Percentiles rank a stretch among this genome's conserved stretches.
These are phyloP conservation scores for Heliconius ethilla DNA, from an alignment of 2,888 invertebrate genomes.

Conservation along the genomic window DNA sequence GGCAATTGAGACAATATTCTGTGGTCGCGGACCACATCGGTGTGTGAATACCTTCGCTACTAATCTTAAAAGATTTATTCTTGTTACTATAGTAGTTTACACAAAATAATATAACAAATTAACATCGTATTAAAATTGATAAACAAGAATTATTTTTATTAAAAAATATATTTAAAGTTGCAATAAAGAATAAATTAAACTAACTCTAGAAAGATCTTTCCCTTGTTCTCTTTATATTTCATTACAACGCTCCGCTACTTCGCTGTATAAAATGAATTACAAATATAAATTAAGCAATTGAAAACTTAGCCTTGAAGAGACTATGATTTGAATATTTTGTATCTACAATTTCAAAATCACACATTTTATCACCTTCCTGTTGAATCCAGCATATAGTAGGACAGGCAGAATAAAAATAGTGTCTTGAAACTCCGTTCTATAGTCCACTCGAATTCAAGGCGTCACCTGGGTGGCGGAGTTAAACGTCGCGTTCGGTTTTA, in stretches of 20 bases:
- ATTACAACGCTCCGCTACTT: slow-evolving; percentile 23
- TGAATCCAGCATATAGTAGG: background rate
- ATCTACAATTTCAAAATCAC: background rate
- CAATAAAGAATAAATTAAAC: slow-evolving; percentile 20
- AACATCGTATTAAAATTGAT: background rate
- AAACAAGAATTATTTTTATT: slow-evolving; percentile 7
- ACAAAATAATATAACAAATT: background rate
- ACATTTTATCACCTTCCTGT: background rate
- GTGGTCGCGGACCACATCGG: too few relatives aligned
- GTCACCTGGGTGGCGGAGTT: background rate
- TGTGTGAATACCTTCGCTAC: too few relatives aligned
- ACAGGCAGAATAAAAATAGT: background rate
- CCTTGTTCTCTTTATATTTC: slow-evolving; percentile 19
- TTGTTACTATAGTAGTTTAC: too few relatives aligned
- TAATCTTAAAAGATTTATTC: too few relatives aligned
- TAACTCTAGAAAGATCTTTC: background rate
- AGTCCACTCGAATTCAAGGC: background rate
- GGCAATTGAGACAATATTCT: too few relatives aligned
- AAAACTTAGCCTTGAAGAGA: slow-evolving; percentile 10
- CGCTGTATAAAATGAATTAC: slow-evolving; percentile 21
- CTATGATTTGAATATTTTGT: background rate
- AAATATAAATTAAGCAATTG: slow-evolving; percentile 25
- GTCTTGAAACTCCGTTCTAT: background rate
- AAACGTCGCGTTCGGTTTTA: background rate
- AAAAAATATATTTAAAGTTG: slow-evolving; percentile 15